phyloP scores from a whole-genome alignment of 1,140 invertebrate species.

The Lerema accius region DNA sequence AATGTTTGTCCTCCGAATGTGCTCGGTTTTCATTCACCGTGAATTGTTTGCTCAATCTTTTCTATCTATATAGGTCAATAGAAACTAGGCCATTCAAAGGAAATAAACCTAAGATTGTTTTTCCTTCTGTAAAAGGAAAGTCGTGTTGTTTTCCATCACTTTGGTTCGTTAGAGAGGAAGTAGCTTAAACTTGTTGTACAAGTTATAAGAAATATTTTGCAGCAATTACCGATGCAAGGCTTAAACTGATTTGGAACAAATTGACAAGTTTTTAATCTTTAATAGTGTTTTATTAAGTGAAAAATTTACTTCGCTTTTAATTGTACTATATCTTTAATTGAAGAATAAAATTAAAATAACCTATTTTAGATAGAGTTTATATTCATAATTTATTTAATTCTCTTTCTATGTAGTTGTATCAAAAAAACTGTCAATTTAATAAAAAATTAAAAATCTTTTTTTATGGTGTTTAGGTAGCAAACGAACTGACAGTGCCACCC shows the following conservation, averaged over 20 bases:
- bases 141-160: conserved; percentile 14
- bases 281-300: no score
- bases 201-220: not conserved
- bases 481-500: no score
- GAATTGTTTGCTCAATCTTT: conserved; percentile 26
- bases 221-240: not conserved
- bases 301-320: no score
- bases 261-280: not conserved
- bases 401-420: no score
- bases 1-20: conserved; percentile 1
- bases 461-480: no score
- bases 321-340: no score
- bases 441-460: no score
- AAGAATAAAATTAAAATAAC: no score
- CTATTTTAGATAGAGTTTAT: no score
- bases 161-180: conserved; percentile 6
- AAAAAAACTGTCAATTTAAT: no score
- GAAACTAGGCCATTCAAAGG: conserved; percentile 23
- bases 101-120: conserved; percentile 31
- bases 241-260: not conserved
- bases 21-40: conserved; percentile 22
- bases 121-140: conserved; percentile 19
- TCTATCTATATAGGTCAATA: conserved; percentile 28
- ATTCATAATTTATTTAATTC: no score
- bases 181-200: not conserved